phyloP scores from a whole-genome alignment of 2,113 vertebrate species.

The Osmerus eperlanus region DNA sequence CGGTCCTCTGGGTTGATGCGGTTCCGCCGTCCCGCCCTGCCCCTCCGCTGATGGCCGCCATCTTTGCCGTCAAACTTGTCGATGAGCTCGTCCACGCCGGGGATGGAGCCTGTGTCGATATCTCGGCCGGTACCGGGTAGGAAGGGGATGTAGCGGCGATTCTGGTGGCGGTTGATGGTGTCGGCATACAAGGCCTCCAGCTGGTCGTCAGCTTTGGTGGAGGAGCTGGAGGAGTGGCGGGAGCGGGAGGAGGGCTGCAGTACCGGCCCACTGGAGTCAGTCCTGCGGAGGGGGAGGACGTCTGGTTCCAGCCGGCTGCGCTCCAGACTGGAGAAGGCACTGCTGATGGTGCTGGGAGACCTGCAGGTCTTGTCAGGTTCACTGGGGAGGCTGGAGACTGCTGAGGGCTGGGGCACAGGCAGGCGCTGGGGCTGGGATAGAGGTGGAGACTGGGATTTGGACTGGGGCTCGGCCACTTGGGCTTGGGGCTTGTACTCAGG shows the following conservation, averaged over 20 bases:
- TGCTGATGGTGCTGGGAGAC: constrained; percentile 59
- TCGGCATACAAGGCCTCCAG: constrained; percentile 85
- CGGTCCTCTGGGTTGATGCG: constrained; percentile 86
- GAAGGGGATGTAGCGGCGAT: constrained; percentile 94
- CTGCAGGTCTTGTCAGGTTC: constrained; percentile 46
- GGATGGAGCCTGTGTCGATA: constrained; percentile 88
- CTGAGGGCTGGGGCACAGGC: constrained; percentile 51
- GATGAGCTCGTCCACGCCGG: constrained; percentile 88
- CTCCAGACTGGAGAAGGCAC: constrained; percentile 69
- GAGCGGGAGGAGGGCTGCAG: constrained; percentile 75
- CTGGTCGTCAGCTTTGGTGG: constrained; percentile 80
- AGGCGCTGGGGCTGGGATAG: constrained; percentile 16
- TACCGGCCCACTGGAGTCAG: constrained; percentile 80
- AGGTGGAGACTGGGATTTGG: constrained; percentile 10
- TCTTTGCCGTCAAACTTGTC: constrained; percentile 87
- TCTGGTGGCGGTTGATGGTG: constrained; percentile 90
- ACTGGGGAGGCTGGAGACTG: constrained; percentile 34
- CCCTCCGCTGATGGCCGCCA: constrained; percentile 77
- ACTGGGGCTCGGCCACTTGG: constrained; percentile 9
- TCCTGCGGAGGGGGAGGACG: constrained; percentile 83
- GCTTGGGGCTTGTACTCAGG: constrained; percentile 40
- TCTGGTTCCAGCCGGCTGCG: constrained; percentile 76
- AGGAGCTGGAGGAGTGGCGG: constrained; percentile 79
- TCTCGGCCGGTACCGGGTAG: constrained; percentile 89
- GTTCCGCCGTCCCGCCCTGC: constrained; percentile 81